Conservation (phyloP, 2,888 invertebrate genomes). For the Drosophila neotestacea region DNA sequence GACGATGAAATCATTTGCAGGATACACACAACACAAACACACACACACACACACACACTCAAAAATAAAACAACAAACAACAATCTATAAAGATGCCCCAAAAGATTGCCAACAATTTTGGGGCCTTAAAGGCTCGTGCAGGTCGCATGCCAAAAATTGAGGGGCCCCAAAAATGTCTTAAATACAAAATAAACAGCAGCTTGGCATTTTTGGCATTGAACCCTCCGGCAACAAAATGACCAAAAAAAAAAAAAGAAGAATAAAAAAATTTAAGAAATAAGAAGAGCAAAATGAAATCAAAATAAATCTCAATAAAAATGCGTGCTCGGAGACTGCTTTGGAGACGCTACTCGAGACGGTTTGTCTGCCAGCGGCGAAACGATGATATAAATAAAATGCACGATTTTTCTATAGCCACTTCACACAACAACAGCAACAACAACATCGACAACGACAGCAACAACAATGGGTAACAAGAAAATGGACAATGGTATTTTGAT, state of each 20-base stretch:
- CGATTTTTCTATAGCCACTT: conserved; percentile 56
- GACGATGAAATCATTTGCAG: conserved; percentile 77
- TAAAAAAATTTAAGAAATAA: conserved; percentile 27
- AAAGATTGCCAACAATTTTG: conserved; percentile 74
- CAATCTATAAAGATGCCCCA: conserved; percentile 62
- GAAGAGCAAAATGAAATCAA: conserved; percentile 61
- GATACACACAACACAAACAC: conserved; percentile 41
- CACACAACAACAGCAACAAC: conserved; percentile 17
- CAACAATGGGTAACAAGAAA: conserved; percentile 13
- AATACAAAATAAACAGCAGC: conserved; percentile 50
- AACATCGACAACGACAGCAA: conserved; percentile 9
- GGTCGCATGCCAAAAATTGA: conserved; percentile 81
- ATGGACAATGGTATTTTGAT: conserved; percentile 22
- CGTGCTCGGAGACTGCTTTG: conserved; percentile 62
- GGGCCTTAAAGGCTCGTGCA: conserved; percentile 78
- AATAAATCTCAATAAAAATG: conserved; percentile 74
- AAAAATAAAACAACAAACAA: conserved; percentile 9
- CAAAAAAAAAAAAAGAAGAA: conserved; percentile 20
- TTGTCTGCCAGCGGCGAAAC: conserved; percentile 74
- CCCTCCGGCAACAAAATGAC: conserved; percentile 64
- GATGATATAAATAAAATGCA: conserved; percentile 71
- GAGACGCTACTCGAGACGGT: conserved; percentile 72
- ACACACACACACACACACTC: too few species aligned
- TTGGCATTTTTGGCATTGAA: conserved; percentile 81
- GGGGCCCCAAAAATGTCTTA: conserved; percentile 23